Evolutionary conservation across 2,113 vertebrate genomes (phyloP), one percentile per base, ranked within the genome.

Genomic region (Plestiodon gilberti): DNA sequence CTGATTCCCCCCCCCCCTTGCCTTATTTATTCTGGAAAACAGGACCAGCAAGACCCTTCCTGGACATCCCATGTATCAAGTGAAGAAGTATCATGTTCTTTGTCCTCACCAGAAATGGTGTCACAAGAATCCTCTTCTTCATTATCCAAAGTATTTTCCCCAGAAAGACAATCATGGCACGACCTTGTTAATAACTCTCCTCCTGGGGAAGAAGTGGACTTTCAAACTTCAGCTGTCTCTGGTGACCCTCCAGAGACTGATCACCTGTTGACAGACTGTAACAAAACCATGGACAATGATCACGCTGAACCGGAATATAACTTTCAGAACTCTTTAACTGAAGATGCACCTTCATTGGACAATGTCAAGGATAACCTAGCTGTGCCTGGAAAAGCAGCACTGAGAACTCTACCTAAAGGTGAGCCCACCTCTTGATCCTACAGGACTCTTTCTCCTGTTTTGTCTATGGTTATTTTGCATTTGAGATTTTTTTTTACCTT

Each of bases 141-240:
- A 3, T 57, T 93, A 0, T 94, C 97, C 85, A 98, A 98, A 92
- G 94, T 78, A 76, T 65, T 83, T 88, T 89, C 59, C 82, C 90
- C 92, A 0, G 96, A 98, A 10, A 97, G 97, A 74, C 97, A 97
- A 89, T 98, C 98, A 48, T 97, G 97, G 96, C 91, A 96, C 9
- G 96, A 98, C 89, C 90, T 96, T 1, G 96, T 97, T n/a, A 96
- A 43, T 96, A 97, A 90, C 85, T 96, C 40, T 0, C 85, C 92
- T 40, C 86, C 95, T 18, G 85, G 91, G 0, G 96, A 94, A 73
- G 90, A 94, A 0, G 48, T 75, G 40, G 25, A 86, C 2, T 95
- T 92, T 38, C 97, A 96, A 17, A 93, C 95, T 7, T 65, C 96
- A 78, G 93, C 96, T 1, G 96, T 97, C 76, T 96, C 97, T 0